Conservation (phyloP, 1,140 invertebrate species). For the Battus philenor region DNA sequence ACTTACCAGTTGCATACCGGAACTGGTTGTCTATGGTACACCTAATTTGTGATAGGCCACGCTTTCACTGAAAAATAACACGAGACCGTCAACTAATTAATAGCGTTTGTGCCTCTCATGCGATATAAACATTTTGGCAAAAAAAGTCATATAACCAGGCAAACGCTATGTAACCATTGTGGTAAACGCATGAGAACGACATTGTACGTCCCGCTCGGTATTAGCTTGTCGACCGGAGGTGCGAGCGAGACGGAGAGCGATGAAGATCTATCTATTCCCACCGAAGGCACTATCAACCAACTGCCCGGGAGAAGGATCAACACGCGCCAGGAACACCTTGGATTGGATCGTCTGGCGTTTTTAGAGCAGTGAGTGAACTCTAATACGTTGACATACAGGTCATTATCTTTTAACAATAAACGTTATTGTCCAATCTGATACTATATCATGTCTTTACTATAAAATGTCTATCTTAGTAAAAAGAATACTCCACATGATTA, state of each 20-base stretch:
- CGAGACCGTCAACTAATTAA: no score
- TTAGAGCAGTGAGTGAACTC: slow-evolving; percentile 59
- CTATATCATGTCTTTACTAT: no score
- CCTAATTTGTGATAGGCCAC: no score
- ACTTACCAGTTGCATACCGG: slow-evolving; percentile 7
- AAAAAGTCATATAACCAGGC: no score
- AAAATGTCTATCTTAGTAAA: no score
- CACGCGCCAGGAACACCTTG: slow-evolving; percentile 50
- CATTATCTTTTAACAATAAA: slow-evolving; percentile 2
- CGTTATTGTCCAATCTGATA: no score
- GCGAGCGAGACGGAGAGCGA: slow-evolving; percentile 69
- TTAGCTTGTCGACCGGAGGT: slow-evolving; percentile 50
- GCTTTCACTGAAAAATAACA: no score
- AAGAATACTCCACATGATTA: no score
- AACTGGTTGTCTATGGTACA: slow-evolving; percentile 2
- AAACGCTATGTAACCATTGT: no score
- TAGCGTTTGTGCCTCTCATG: no score
- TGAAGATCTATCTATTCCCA: slow-evolving; percentile 51
- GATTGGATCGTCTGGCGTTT: slow-evolving; percentile 52
- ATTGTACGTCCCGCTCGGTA: slow-evolving; percentile 54
- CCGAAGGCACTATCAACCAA: slow-evolving; percentile 32
- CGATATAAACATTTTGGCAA: no score
- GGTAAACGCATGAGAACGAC: slow-evolving; percentile 13
- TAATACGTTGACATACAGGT: slow-evolving; percentile 7
- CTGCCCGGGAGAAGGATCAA: slow-evolving; percentile 43